Base-by-base conservation (phyloP, 2,888 invertebrate species). In the Macaria notata region DNA sequence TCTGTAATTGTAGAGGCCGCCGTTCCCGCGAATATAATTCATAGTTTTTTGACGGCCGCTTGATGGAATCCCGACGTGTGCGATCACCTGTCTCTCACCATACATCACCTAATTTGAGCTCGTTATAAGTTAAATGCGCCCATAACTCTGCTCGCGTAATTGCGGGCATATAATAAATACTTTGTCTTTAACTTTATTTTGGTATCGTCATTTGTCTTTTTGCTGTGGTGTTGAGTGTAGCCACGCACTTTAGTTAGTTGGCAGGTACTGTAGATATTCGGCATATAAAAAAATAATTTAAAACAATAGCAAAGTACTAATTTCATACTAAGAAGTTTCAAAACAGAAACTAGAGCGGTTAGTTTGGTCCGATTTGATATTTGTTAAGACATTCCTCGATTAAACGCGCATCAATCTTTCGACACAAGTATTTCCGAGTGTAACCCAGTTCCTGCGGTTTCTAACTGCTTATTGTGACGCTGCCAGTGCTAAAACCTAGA, bases 1-100 rank as follows among this genome's bases (percentile, higher is more conserved):
- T 75, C 78, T 76, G 84, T 83, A 85, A 86, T 85, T 85, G 81
- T 80, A 66, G 72, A 66, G 68, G 66, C 63, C 73, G 75, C 61
- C 75, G 75, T 75, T 80, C 77, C 73, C 69, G 64, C 75, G 74
- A 78, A 70, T 79, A 81, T 78, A 81, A 81, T 77, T 78, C 73
- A 71, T 73, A 79, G 80, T 86, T 88, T 87, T 88, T 88, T 82
- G 79, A 82, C 66, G 71, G 62, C 76, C 63, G 66, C 73, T 72
- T 65, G 63, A 70, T 70, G 72, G 81, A 83, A 86, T 85, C 81
- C 74, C 63, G 79, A 68, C 76, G 72, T 73, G 77, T 76, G 75
- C 73, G 69, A 58, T 72, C 87, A 86, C 81, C 85, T 86, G 85
- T 56, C 58, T 49, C 69, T 70, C 50, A 54, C 60, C 54, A 68